Conservation (phyloP, 2,888 invertebrate genomes). For the Yponomeuta evonymella region DNA sequence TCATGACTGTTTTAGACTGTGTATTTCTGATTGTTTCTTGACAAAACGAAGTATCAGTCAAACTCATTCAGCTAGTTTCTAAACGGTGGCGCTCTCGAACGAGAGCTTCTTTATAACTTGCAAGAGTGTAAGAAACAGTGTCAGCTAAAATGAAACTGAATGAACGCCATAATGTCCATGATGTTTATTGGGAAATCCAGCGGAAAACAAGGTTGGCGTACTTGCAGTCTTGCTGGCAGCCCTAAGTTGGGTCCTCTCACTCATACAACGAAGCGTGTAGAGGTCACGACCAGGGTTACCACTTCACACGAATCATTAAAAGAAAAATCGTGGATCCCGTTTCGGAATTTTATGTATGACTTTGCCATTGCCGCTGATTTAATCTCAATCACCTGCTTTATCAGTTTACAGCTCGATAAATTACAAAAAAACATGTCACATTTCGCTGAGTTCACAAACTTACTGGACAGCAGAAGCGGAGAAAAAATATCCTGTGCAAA, state of each 20-base stretch:
- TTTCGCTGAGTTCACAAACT: too few species aligned
- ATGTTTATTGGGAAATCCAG: constrained; percentile 18
- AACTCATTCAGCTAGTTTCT: neutral
- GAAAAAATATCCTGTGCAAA: too few species aligned
- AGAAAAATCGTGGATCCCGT: neutral
- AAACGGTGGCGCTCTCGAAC: neutral
- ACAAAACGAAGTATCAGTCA: neutral
- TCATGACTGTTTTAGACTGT: too few species aligned
- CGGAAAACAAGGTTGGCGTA: constrained; percentile 41
- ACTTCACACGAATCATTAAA: neutral
- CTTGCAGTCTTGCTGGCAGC: constrained; percentile 12
- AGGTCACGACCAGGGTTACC: neutral
- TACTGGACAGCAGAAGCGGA: too few species aligned
- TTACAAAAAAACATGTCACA: neutral
- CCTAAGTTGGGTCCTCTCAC: neutral
- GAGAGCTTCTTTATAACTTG: neutral
- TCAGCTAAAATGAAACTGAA: neutral
- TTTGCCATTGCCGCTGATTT: neutral
- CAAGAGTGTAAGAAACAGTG: neutral
- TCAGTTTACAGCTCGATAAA: neutral
- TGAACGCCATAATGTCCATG: constrained; percentile 3
- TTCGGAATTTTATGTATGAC: neutral
- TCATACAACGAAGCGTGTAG: neutral
- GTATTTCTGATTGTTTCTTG: neutral
- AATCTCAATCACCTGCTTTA: neutral